phyloP scores from a whole-genome alignment of 2,888 invertebrate species.

The Phytoseiulus persimilis region DNA sequence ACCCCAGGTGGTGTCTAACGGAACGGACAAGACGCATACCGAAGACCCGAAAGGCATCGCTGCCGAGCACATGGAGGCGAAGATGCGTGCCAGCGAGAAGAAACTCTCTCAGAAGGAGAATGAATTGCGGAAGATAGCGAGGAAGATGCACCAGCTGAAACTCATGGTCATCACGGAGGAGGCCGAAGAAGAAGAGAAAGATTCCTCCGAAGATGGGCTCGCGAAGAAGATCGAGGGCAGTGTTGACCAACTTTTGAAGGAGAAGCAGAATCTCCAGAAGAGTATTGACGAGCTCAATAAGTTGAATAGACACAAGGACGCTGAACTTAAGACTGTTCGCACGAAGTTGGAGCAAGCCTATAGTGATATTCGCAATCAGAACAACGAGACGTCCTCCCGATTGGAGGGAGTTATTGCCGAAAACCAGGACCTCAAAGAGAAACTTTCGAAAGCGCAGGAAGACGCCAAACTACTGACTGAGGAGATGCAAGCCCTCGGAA shows the following conservation, averaged over 20 bases:
- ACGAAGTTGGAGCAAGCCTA: background rate
- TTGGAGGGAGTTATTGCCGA: background rate
- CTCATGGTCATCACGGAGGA: conserved; percentile 39
- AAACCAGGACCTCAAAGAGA: background rate
- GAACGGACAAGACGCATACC: background rate
- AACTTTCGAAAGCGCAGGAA: background rate
- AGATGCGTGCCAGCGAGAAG: conserved; percentile 22
- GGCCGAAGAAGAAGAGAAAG: conserved; percentile 40
- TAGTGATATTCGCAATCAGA: background rate
- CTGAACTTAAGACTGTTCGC: conserved; percentile 51
- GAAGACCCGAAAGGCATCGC: conserved; percentile 18
- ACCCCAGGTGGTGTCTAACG: background rate
- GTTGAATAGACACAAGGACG: conserved; percentile 46
- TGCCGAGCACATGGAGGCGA: conserved; percentile 12
- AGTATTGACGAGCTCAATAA: conserved; percentile 48
- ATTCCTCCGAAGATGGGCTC: background rate
- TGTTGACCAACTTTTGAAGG: conserved; percentile 24
- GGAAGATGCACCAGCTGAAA: conserved; percentile 26
- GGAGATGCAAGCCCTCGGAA: background rate
- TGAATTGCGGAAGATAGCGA: conserved; percentile 40
- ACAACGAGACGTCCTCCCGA: background rate
- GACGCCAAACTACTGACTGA: background rate
- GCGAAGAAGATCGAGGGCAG: conserved; percentile 34
- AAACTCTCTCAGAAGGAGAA: conserved; percentile 32
- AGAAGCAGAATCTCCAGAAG: conserved; percentile 47